Base-by-base conservation (phyloP, 2,888 invertebrate genomes). In the Stenolophus ochropezus region DNA sequence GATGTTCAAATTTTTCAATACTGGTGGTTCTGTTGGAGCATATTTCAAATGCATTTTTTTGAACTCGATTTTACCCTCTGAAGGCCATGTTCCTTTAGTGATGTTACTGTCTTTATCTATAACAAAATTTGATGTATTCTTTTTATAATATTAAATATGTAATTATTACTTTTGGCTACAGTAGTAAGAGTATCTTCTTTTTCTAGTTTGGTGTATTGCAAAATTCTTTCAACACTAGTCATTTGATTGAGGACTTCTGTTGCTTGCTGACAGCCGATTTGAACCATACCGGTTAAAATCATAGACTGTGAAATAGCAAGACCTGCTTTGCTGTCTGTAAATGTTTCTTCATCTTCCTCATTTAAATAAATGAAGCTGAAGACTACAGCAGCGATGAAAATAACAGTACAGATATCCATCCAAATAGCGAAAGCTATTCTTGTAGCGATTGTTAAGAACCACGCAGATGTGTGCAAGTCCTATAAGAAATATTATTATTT, bases 151-250 rank as follows among this genome's bases (percentile, higher is more conserved):
- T 69, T 14, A 73, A 8, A 47, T n/a, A 49, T 73, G 11, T 5
- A 53, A 25, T 27, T 11, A 1, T 23, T 80, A 80, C 80, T 80
- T 80, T 73, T 73, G 2, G 73, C 58, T 6, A 73, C 42, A 14
- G 16, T 23, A 14, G 16, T 58, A 11, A 77, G 21, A 5, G 73
- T 56, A 8, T 56, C 91, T 88, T 96, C 96, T 21, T 92, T 90
- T 0, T 94, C 93, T n/a, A 96, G 88, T 4, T 92, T 90, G 0
- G 94, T 93, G 87, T 95, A 96, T 86, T 96, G 94, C 23, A 94
- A 87, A 2, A 96, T 92, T 81, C 96, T 90, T 87, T 96, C 96
- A 0, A 96, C 96, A 73, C 93, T 92, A 1, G 93, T 94, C 93
- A 94, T 93, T 86, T 94, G 93, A 5, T 93, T 92, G 73, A 93